Evolutionary conservation across 2,888 invertebrate genomes (phyloP), one percentile per base, ranked within the genome.

Genomic region (Timema podura): DNA sequence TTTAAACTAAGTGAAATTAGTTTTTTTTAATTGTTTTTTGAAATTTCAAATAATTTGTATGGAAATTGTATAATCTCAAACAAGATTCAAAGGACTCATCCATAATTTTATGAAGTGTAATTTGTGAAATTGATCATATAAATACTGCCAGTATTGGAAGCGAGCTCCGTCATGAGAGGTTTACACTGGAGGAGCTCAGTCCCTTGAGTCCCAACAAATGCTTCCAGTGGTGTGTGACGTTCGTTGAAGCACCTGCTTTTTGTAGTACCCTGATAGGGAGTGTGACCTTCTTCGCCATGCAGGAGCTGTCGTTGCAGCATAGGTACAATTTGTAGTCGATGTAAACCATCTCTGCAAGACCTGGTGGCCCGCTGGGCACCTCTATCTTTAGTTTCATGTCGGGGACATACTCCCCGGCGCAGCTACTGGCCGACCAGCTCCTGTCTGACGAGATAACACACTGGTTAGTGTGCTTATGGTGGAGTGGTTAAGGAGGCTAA

Each of bases 301-400:
- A 61, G 6, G 7, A 30, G 61, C 45, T 45, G n/a, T 10, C 6
- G 44, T 44, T 13, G 3, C 61, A 61, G 61, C 61, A 61, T 45
- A 61, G n/a, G 61, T 61, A 61, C 44, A 61, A 13, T 11, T 45
- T 45, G 44, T 61, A 61, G 61, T 61, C 61, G 9, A 61, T 61
- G 61, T 16, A 6, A 5, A 61, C 61, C 6, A 13, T 61, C 61
- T 45, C 45, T 10, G 16, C 30, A 5, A 8, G 9, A 45, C 61
- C 61, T 3, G 7, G 11, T 9, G 16, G 10, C 5, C 61, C 61
- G 11, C 44, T 30, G 10, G 61, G 44, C 44, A 61, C 61, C 30
- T 30, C 10, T 45, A 61, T 10, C 11, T 45, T 61, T 10, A 61
- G 45, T 5, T 30, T 44, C 61, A 44, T 5, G 61, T 13, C 30